phyloP scores from a whole-genome alignment of 2,113 vertebrate species.

The Psammodynastes pulverulentus region DNA sequence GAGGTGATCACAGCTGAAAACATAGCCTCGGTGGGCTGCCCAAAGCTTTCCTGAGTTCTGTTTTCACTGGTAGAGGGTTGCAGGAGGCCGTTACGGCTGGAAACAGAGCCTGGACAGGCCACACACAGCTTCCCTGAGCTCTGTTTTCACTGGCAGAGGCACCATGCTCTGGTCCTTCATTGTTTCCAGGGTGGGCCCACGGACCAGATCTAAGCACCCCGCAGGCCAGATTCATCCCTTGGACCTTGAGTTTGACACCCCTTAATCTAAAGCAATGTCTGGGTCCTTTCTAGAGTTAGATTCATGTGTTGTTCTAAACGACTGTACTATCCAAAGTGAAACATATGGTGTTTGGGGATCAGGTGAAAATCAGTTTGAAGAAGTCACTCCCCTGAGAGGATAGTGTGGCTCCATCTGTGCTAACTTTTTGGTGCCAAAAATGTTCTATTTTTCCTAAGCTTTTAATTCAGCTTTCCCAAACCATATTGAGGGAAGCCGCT shows the following conservation, averaged over 20 bases:
- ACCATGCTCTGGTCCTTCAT: no score
- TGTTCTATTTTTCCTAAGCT: not conserved
- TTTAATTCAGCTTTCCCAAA: not conserved
- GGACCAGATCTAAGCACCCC: no score
- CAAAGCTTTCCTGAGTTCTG: rapidly evolving
- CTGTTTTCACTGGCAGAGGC: no score
- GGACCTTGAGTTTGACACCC: no score
- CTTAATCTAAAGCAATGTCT: not conserved
- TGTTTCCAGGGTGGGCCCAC: no score
- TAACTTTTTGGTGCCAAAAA: not conserved
- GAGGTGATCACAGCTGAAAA: no score
- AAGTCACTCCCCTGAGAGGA: not conserved
- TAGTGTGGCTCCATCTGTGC: not conserved
- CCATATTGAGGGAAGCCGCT: not conserved
- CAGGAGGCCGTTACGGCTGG: no score
- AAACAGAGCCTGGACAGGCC: no score
- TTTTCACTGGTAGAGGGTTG: no score
- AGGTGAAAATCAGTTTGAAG: not conserved
- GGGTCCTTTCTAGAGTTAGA: not conserved
- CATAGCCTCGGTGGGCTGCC: no score
- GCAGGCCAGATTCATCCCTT: rapidly evolving
- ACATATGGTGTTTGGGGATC: not conserved
- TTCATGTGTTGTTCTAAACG: not conserved
- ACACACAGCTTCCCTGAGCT: no score
- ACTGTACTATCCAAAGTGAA: not conserved